Evolutionary conservation across 2,888 invertebrate species (phyloP), one percentile per base, ranked within the genome.

Genomic region (Stenodera caucasica): DNA sequence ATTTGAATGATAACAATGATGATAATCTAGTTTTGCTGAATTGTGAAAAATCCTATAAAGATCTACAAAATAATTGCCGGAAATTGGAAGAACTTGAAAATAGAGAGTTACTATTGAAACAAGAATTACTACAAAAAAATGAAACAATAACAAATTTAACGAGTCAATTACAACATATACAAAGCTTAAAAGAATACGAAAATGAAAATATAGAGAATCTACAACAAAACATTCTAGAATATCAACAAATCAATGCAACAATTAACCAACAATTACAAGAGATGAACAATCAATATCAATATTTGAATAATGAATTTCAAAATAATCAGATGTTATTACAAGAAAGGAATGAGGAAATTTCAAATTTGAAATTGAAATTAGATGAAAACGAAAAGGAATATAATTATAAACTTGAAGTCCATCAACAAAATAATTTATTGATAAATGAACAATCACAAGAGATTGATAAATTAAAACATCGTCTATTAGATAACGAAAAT

Each of bases 181-280:
- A 67, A 33, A 58, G 49, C 29, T 54, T 65, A 21, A 67, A 66
- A 61, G 68, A 73, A 49, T 70, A 72, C 55, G 67, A 70, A 35
- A 72, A 76, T 57, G 72, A 73, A 57, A 71, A 70, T 35, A 63
- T 70, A 7, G 65, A 71, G 45, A 66, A 64, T 8, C 56, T 78
- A 35, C 73, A 74, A 58, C 64, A 66, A 30, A 70, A 71, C 53
- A 57, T 72, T 1, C 29, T 64, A 6, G 72, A 69, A 18, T 68
- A 62, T 53, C 70, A 71, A 57, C 66, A 70, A 60, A 66, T 68
- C 57, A 59, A 67, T 45, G 55, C 57, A 7, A 56, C 62, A n/a
- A 50, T 67, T 9, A 65, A 58, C 32, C 14, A 54, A n/a, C 67
- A 71, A 40, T 53, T 71, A 11, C 61, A 66, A 50, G 71, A 72